Evolutionary conservation across 2,113 vertebrate genomes (phyloP).

Genomic region (Bucco capensis): DNA sequence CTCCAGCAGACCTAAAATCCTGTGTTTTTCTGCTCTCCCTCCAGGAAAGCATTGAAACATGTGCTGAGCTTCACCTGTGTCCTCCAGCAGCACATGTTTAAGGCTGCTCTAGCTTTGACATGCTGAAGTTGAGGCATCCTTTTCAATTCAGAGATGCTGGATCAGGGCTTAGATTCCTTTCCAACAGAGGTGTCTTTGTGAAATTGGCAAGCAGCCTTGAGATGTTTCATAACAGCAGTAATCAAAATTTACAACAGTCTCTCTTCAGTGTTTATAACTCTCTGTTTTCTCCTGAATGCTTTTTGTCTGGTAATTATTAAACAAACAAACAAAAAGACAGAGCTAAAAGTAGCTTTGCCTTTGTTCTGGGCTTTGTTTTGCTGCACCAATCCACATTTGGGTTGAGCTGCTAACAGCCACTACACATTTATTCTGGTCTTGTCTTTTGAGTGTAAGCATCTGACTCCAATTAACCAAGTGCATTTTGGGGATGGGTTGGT

Average conservation of each 20-base stretch:
- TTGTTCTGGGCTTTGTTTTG: neutral
- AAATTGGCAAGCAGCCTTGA: neutral
- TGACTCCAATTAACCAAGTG: slow-evolving; percentile 3
- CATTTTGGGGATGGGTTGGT: neutral
- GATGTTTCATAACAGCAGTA: neutral
- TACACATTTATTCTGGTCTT: neutral
- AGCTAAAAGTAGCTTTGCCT: slow-evolving; percentile 3
- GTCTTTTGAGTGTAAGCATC: neutral
- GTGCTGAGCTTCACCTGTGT: neutral
- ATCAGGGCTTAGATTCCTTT: neutral
- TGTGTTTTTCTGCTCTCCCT: neutral
- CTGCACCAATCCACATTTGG: neutral
- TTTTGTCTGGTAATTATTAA: slow-evolving; percentile 26
- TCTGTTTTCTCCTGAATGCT: neutral
- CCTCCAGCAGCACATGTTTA: neutral
- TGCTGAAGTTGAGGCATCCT: neutral
- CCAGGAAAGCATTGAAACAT: neutral
- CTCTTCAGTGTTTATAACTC: neutral
- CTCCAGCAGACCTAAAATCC: neutral
- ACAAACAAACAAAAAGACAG: slow-evolving; percentile 17
- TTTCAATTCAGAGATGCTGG: slow-evolving; percentile 9
- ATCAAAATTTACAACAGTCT: neutral
- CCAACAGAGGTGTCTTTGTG: neutral
- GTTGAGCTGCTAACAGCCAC: neutral
- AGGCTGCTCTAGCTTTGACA: neutral